Conservation (phyloP, 1,140 invertebrate species). For the Semibalanus balanoides region DNA sequence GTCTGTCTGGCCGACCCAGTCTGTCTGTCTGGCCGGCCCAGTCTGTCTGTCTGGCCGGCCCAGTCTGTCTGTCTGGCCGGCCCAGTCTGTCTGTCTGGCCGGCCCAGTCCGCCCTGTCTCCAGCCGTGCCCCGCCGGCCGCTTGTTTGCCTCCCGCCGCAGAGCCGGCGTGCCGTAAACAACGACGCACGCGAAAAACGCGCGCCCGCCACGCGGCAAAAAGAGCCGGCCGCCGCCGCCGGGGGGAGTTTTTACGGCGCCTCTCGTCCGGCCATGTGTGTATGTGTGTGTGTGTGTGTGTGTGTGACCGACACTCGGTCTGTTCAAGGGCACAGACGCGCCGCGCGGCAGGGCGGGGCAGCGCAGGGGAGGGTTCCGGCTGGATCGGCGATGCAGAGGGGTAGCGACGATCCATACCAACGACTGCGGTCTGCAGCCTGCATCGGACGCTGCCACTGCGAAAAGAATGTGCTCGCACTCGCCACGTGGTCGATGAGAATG, state of each 20-base stretch:
- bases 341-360: neutral
- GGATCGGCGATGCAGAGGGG: too few relatives aligned
- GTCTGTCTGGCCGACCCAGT: too few relatives aligned
- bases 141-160: neutral
- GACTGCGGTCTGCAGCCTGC: too few relatives aligned
- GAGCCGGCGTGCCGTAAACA: neutral
- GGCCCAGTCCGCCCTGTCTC: neutral
- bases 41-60: too few relatives aligned
- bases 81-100: too few relatives aligned
- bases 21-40: too few relatives aligned
- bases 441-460: too few relatives aligned
- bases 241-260: neutral
- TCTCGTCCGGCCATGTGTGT: too few relatives aligned
- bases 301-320: neutral
- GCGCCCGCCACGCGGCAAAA: neutral
- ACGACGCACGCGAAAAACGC: neutral
- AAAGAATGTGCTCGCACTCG: too few relatives aligned
- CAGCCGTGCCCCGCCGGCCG: neutral
- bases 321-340: neutral
- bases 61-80: too few relatives aligned
- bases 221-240: neutral
- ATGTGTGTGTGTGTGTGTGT: neutral
- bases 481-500: too few relatives aligned
- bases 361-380: neutral
- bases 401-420: too few relatives aligned